Evolutionary conservation across 2,888 invertebrate genomes (phyloP), one percentile per base, ranked within the genome.

Genomic region (Callimorpha dominula): DNA sequence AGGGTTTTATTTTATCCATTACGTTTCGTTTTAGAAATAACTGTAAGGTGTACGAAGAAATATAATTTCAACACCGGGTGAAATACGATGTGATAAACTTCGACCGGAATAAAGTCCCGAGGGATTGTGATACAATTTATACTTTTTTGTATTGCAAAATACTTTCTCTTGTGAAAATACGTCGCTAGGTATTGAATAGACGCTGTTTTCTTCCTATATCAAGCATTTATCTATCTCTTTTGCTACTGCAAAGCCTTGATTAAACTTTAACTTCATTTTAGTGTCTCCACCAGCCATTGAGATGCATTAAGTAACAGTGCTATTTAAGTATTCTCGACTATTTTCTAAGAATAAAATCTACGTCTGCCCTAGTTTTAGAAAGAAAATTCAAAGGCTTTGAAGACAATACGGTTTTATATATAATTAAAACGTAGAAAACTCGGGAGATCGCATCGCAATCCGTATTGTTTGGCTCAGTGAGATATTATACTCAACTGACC

Each of bases 211-310:
- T 31, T 11, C 15, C 31, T 65, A 40, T 17, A 49, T 40, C 17
- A 1, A 57, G 78, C 65, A 52, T 66, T 69, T 65, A 65, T 57
- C 70, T 71, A 57, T 31, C 70, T 72, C 69, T 74, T 1, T 54
- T 54, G 7, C 73, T 31, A 72, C 72, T 68, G 71, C 65, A 78
- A 66, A 65, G 66, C 14, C 14, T 54, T 83, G 75, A 74, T 82
- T 71, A 82, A 82, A 78, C 65, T 82, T 80, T 80, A 70, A 82
- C 54, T 50, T 66, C 52, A 50, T 65, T 80, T 71, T 74, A 72
- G 68, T 73, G 71, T 72, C 63, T 71, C 67, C 20, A 65, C 72
- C 65, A 72, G 62, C 62, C 70, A 42, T 17, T 72, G 49, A 69
- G 52, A 66, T 84, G 71, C 74, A 82, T 82, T 76, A 62, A 72